phyloP scores from a whole-genome alignment of 1,140 invertebrate species.

The Cherax quadricarinatus region DNA sequence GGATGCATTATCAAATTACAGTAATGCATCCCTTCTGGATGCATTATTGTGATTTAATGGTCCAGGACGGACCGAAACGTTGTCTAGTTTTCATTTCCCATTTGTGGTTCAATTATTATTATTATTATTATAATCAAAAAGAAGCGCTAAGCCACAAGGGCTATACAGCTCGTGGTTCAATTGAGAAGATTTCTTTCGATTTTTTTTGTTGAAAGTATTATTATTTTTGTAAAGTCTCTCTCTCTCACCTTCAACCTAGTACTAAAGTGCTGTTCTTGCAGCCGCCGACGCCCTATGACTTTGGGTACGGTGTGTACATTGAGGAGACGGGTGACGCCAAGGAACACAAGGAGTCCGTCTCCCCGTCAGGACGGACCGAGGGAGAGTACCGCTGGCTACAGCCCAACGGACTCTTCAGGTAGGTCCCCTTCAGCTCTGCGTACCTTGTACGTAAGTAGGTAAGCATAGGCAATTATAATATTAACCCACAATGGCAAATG shows the following conservation, averaged over 20 bases:
- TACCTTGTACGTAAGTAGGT: too few species aligned
- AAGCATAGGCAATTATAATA: too few species aligned
- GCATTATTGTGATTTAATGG: too few species aligned
- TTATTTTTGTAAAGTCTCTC: neutral
- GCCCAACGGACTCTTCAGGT: slow-evolving; percentile 54
- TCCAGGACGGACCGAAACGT: too few species aligned
- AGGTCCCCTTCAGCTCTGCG: neutral
- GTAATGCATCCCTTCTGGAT: too few species aligned
- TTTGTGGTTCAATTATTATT: neutral
- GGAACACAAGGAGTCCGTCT: slow-evolving; percentile 59
- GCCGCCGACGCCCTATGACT: slow-evolving; percentile 31
- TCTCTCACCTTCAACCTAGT: neutral
- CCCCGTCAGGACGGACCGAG: slow-evolving; percentile 40
- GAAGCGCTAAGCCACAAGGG: too few species aligned
- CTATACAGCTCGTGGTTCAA: neutral
- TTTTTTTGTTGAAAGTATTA: neutral
- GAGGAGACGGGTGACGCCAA: slow-evolving; percentile 44
- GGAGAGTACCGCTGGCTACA: slow-evolving; percentile 64
- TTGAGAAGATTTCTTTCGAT: neutral
- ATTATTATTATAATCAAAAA: neutral
- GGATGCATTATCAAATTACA: too few species aligned
- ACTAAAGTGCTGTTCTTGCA: neutral
- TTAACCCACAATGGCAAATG: too few species aligned
- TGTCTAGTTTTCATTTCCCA: neutral
- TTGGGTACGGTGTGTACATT: slow-evolving; percentile 38